Conservation (phyloP, 2,888 invertebrate genomes). For the Harmothoe impar region DNA sequence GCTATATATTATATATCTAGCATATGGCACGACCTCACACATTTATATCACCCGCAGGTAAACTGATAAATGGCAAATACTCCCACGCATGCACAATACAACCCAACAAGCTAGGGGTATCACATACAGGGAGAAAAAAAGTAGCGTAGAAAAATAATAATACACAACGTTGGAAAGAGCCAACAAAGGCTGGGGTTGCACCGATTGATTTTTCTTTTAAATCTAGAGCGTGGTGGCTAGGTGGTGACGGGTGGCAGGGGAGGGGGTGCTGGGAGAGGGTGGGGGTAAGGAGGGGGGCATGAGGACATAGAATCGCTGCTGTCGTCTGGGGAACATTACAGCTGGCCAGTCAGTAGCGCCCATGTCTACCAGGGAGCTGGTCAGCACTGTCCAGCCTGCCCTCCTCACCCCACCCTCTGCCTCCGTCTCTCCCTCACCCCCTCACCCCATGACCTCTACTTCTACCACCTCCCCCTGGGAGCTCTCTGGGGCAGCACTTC, state of each 20-base stretch:
- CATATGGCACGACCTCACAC: no score
- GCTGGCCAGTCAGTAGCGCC: background rate
- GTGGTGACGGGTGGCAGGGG: background rate
- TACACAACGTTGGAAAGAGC: conserved; percentile 27
- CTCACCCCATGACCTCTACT: no score
- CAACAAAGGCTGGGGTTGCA: background rate
- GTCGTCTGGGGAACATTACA: conserved; percentile 15
- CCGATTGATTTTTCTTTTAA: conserved; percentile 26
- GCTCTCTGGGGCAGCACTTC: background rate
- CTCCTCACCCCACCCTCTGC: no score
- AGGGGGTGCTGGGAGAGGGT: background rate
- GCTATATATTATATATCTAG: no score
- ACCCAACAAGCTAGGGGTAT: no score
- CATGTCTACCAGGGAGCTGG: background rate
- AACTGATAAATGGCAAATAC: no score
- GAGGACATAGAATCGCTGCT: conserved; percentile 21
- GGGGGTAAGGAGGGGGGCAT: background rate
- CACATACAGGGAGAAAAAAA: background rate
- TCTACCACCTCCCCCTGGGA: background rate
- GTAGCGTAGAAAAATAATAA: background rate
- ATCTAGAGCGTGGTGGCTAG: background rate
- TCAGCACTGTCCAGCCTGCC: background rate
- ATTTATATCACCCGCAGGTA: no score
- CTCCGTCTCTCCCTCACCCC: no score
- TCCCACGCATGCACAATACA: no score